A percentile compares a stretch with the other conserved stretches of the same genome.
These are phyloP conservation scores for Genyomyrus donnyi DNA, from an alignment of 2,113 vertebrate species.

Conservation along the genomic window DNA sequence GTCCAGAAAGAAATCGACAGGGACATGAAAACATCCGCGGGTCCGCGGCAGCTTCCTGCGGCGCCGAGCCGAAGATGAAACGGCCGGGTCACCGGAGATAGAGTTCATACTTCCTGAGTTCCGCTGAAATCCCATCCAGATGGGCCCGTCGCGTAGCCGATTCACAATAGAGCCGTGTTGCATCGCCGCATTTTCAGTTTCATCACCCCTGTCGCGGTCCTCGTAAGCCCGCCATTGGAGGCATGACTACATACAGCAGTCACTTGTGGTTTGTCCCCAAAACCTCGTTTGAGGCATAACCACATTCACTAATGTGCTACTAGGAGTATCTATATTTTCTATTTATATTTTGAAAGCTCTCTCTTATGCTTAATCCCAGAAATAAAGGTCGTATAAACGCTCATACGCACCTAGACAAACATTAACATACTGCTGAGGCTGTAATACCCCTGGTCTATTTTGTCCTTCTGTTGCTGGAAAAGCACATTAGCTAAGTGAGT, in stretches of 20 bases:
- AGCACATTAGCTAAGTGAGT: background rate
- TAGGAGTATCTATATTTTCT: background rate
- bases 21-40: conserved; percentile 2
- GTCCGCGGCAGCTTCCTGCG: background rate
- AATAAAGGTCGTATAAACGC: background rate
- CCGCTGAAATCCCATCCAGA: conserved; percentile 9
- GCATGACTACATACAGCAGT: background rate
- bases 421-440: background rate
- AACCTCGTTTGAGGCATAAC: background rate
- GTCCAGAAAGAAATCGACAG: background rate
- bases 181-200: background rate
- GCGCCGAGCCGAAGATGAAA: background rate
- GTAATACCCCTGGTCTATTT: background rate
- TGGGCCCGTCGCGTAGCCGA: background rate
- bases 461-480: background rate
- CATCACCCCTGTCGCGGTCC: background rate
- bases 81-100: background rate
- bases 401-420: background rate
- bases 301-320: background rate
- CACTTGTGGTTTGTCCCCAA: background rate
- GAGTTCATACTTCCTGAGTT: background rate
- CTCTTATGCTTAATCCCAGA: background rate
- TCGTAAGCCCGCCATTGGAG: background rate
- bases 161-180: background rate
- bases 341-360: background rate